Evolutionary conservation across 2,888 invertebrate species (phyloP).

Genomic region (Trichogramma evanescens): DNA sequence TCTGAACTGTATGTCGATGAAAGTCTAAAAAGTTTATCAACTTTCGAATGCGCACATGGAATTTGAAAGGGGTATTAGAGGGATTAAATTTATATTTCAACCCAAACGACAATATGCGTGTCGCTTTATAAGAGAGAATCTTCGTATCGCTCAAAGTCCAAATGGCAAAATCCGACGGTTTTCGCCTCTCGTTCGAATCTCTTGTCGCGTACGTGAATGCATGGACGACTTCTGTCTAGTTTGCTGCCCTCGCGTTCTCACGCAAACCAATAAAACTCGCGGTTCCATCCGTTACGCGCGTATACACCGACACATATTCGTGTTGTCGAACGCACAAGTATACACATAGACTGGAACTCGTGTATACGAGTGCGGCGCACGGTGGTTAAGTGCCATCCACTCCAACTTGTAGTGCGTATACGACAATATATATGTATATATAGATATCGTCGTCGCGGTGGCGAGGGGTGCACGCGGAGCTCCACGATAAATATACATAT

Average conservation of each 20-base stretch:
- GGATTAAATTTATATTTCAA: not conserved
- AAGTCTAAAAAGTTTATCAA: not conserved
- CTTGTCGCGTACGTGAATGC: no score
- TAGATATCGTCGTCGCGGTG: not conserved
- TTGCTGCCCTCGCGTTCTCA: constrained; percentile 10
- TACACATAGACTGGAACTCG: not conserved
- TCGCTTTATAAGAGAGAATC: no score
- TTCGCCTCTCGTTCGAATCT: no score
- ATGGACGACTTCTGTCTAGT: not conserved
- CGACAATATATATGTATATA: no score
- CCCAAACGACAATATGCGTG: no score
- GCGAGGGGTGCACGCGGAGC: no score
- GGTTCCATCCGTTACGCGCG: not conserved
- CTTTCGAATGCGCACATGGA: not conserved
- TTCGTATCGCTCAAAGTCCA: no score
- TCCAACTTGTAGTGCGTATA: constrained; percentile 1
- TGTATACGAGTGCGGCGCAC: not conserved
- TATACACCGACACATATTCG: no score
- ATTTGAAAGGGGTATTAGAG: not conserved
- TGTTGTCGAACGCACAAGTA: not conserved
- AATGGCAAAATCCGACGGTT: no score
- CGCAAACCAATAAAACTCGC: constrained; percentile 9
- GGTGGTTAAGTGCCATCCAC: constrained; percentile 15
- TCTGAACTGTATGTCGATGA: not conserved
- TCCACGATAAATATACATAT: no score